Conservation (phyloP, 2,113 vertebrate genomes). For the Prunella fulvescens region DNA sequence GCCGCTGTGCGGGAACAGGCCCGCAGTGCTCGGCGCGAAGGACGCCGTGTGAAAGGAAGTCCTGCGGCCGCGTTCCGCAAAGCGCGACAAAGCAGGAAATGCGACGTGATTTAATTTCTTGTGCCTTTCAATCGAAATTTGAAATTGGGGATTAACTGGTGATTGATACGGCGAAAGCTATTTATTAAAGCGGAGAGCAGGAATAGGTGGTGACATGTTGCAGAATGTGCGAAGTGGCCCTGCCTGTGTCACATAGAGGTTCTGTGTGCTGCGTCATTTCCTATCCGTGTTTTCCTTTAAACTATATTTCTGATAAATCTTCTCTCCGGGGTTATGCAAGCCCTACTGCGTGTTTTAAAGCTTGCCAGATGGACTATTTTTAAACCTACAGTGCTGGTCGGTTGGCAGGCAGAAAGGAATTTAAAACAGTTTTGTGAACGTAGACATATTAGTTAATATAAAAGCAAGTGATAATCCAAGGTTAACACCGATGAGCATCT, state of each 20-base stretch:
- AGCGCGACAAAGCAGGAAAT: background rate
- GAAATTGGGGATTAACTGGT: background rate
- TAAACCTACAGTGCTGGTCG: background rate
- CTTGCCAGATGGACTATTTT: constrained; percentile 1
- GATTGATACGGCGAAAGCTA: accelerated
- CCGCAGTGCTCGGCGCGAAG: background rate
- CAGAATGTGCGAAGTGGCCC: background rate
- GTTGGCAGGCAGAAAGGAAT: background rate
- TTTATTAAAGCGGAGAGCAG: accelerated
- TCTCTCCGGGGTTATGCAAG: background rate
- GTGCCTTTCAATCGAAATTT: background rate
- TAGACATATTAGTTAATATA: background rate
- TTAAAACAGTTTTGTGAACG: background rate
- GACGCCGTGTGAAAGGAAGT: background rate
- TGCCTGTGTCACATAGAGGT: background rate
- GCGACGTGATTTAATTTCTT: accelerated
- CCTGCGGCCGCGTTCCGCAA: background rate
- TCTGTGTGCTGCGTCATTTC: background rate
- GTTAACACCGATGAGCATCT: background rate
- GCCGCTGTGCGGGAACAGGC: background rate
- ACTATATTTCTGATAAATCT: background rate
- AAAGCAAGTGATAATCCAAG: background rate
- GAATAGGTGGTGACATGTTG: background rate
- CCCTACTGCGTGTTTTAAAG: background rate
- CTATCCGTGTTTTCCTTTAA: background rate